A percentile compares a stretch with the other conserved stretches of the same genome.
phyloP scores from a whole-genome alignment of 2,888 invertebrate genomes.

The Epiblema foenella region DNA sequence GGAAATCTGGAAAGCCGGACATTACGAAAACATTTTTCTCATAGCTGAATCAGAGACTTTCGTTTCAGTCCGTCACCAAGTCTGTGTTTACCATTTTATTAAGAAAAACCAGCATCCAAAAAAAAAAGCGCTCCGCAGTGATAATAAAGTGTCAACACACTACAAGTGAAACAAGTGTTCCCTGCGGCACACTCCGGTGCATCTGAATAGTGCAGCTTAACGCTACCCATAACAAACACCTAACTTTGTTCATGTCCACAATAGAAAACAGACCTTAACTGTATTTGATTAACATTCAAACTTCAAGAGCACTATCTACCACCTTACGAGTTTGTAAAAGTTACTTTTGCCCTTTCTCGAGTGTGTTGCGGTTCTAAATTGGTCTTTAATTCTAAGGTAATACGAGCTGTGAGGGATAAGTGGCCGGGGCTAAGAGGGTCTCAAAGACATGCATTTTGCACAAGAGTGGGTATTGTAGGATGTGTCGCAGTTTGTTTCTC shows the following conservation, averaged over 20 bases:
- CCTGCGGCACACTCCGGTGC: conserved; percentile 20
- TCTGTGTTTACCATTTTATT: background rate
- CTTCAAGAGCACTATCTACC: background rate
- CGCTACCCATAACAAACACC: background rate
- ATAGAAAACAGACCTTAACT: background rate
- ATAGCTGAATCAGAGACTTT: too few relatives aligned
- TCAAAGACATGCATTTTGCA: conserved; percentile 38
- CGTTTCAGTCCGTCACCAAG: too few relatives aligned
- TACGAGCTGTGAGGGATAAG: conserved; percentile 9
- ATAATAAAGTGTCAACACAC: conserved; percentile 32
- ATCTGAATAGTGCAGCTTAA: conserved; percentile 22
- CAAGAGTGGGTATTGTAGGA: conserved; percentile 27
- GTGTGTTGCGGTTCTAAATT: conserved; percentile 9
- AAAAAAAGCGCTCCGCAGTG: conserved; percentile 10
- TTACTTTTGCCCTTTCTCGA: background rate
- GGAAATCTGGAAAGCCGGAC: too few relatives aligned
- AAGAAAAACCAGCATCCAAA: background rate
- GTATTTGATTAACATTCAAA: background rate
- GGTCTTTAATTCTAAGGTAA: conserved; percentile 19
- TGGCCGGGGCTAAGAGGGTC: conserved; percentile 18
- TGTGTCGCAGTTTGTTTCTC: conserved; percentile 18
- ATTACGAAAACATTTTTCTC: too few relatives aligned
- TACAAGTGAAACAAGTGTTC: conserved; percentile 29
- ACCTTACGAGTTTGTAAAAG: conserved; percentile 8
- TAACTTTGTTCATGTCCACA: background rate